These are phyloP conservation scores for Brachyhypopomus occidentalis DNA, from an alignment of 2,113 vertebrate genomes.

Conservation along the genomic window DNA sequence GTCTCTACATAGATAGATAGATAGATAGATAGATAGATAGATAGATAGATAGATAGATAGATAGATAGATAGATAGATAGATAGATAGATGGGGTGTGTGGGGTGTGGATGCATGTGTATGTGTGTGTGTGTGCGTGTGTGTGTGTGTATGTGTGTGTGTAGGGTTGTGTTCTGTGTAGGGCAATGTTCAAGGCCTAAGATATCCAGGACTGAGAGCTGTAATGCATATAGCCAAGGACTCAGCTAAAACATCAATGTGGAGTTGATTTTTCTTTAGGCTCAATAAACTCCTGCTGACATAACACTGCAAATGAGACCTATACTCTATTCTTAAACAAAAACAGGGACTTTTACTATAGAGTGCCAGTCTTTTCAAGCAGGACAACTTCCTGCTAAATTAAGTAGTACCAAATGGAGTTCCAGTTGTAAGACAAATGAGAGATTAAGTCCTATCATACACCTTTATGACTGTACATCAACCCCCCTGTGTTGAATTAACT, in stretches of 20 bases:
- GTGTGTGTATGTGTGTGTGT: background rate
- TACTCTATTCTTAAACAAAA: background rate
- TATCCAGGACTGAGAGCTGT: background rate
- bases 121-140: no score
- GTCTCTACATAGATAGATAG: no score
- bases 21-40: background rate
- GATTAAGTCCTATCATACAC: no score
- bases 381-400: no score
- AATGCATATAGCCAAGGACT: conserved; percentile 15
- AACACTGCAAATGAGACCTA: background rate
- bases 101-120: background rate
- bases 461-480: no score
- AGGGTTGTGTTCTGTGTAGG: background rate
- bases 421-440: no score
- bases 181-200: conserved; percentile 2
- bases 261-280: background rate
- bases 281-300: background rate
- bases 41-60: background rate
- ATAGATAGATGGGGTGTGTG: background rate
- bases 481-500: no score
- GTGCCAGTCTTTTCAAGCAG: no score
- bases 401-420: no score
- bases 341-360: background rate
- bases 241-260: conserved; percentile 29
- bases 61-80: background rate